Base-by-base conservation (phyloP, 53 echinoderm and acorn worm genomes). In the Glandiceps talaboti region DNA sequence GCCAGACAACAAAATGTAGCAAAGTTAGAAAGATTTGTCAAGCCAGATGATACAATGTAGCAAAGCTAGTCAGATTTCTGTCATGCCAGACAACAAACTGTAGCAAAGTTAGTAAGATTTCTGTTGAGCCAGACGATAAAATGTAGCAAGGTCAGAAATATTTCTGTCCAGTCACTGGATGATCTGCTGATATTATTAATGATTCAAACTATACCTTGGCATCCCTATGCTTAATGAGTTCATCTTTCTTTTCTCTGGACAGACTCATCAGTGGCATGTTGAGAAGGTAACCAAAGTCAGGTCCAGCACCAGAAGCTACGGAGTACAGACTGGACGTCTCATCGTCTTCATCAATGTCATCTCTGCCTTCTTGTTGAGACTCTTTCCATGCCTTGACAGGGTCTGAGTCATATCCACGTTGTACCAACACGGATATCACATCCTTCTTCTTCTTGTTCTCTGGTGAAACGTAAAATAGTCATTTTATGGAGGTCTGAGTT, bases 371-470 rank as follows among this genome's bases (percentile, higher is more conserved):
- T 72, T 73, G 32, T 79, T 89, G 86, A 73, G 86, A 77, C 30
- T 89, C 91, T 85, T 91, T 93, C 93, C 93, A 93, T 1, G 85
- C 80, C 83, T 89, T 93, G 80, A 99, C 87, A 0, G 99, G 99
- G 80, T 99, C 99, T 0, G 93, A 93, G 81, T 99, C 99, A 74
- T 80, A 99, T 74, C 99, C 99, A 29, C 89, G 89, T 76, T 91
- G 82, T 1, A 91, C 73, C 74, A 99, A 86, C 29, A 84, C 73
- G 14, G 87, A 82, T 78, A 97, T 97, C 97, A 97, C 92, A 75
- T 97, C 97, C 30, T 85, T 86, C 84, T 93, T 97, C 75, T 90
- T 83, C 86, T 92, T 97, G 86, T 97, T 97, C 79, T 97, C 97
- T 97, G 79, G 12, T 32, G 83, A 29, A 87, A 31, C 6, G n/a